phyloP scores from a whole-genome alignment of 2,888 invertebrate genomes.

The Cantharis flavilabris region DNA sequence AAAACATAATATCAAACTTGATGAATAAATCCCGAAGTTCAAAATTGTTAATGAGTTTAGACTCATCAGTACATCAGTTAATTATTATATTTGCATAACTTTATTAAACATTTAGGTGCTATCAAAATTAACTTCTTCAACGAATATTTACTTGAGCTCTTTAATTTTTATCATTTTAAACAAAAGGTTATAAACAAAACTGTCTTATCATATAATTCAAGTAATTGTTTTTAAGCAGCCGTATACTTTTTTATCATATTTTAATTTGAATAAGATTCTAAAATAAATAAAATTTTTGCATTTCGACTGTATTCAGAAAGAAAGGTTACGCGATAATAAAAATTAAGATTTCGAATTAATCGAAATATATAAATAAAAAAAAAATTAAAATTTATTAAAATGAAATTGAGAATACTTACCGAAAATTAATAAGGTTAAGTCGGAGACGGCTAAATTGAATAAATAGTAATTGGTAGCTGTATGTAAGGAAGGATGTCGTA shows the following conservation, averaged over 20 bases:
- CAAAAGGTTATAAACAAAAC: not conserved
- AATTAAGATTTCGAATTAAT: not conserved
- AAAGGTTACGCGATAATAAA: not conserved
- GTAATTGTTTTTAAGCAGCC: not conserved
- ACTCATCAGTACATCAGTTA: not conserved
- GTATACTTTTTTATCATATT: not conserved
- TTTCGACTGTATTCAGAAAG: not conserved
- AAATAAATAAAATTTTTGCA: not conserved
- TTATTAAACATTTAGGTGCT: not conserved
- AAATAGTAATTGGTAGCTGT: conserved; percentile 92
- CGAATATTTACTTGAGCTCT: not conserved
- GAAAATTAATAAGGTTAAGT: conserved; percentile 77
- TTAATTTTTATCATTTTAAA: not conserved
- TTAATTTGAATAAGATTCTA: not conserved
- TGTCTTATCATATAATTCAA: not conserved
- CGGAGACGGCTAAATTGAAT: conserved; percentile 86
- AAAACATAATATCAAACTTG: not conserved
- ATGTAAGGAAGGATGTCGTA: conserved; percentile 79
- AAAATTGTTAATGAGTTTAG: not conserved
- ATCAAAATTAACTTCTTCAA: not conserved
- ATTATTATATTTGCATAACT: not conserved
- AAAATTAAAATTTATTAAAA: not conserved
- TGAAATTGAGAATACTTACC: conserved; percentile 64
- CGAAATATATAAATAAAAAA: not conserved
- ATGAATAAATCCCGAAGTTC: not conserved